Percentiles rank a stretch among this genome's conserved stretches.
Evolutionary conservation across 2,888 invertebrate species (phyloP).

Genomic region (Leucophora obtusa): DNA sequence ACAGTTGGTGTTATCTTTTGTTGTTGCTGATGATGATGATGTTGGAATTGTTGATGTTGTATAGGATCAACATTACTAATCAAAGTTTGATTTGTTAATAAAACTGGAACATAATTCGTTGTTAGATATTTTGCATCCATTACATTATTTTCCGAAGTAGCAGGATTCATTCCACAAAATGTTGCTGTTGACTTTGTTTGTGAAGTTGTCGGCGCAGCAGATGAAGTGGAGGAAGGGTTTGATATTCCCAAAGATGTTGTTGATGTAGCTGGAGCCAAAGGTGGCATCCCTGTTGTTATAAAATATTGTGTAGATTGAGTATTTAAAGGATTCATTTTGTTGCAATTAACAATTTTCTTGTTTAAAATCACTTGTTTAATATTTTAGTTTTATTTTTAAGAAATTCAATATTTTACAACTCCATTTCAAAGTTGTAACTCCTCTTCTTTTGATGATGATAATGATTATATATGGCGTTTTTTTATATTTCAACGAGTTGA

Average conservation of each 20-base stretch:
- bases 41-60: slow-evolving; percentile 5
- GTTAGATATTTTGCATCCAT: slow-evolving; percentile 52
- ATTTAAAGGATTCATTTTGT: slow-evolving; percentile 53
- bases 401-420: slow-evolving; percentile 40
- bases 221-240: slow-evolving; percentile 31
- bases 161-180: neutral
- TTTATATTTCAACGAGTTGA: slow-evolving; percentile 25
- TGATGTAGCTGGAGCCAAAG: slow-evolving; percentile 32
- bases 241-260: slow-evolving; percentile 38
- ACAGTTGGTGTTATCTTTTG: slow-evolving; percentile 26
- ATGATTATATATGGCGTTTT: slow-evolving; percentile 57
- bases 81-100: slow-evolving; percentile 58
- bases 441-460: slow-evolving; percentile 45
- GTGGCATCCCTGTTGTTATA: slow-evolving; percentile 51
- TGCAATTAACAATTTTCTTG: neutral
- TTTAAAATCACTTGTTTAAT: slow-evolving; percentile 8
- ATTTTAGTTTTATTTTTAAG: neutral
- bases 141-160: slow-evolving; percentile 4
- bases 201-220: slow-evolving; percentile 32
- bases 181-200: slow-evolving; percentile 16
- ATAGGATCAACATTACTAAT: slow-evolving; percentile 52
- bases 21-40: slow-evolving; percentile 4
- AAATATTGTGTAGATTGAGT: slow-evolving; percentile 43
- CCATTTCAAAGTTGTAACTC: slow-evolving; percentile 50
- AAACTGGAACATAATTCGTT: slow-evolving; percentile 52